Conservation (phyloP, 2,797 vertebrate species). For the Girardinus metallicus region DNA sequence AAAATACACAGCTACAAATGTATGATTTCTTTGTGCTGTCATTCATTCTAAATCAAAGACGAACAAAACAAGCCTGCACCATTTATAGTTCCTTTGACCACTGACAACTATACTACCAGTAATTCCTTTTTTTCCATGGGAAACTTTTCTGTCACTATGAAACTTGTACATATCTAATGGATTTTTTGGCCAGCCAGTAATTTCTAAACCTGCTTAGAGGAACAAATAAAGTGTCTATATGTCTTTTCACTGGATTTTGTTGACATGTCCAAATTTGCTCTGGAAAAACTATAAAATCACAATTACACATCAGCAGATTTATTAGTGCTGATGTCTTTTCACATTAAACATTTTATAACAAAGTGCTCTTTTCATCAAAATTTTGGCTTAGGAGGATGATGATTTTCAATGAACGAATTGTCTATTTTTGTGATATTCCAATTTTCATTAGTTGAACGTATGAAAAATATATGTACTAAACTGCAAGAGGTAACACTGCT, state of each 20-base stretch:
- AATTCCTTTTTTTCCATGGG: background rate
- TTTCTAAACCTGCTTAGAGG: background rate
- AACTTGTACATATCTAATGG: background rate
- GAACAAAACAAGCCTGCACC: background rate
- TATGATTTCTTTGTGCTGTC: background rate
- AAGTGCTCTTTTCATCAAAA: background rate
- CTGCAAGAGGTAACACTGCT: background rate
- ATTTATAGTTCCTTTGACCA: background rate
- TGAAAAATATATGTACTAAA: background rate
- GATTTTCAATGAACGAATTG: background rate
- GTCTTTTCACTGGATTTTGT: background rate
- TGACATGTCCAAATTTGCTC: background rate
- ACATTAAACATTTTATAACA: background rate
- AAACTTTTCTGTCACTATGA: background rate
- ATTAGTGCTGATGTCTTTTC: background rate
- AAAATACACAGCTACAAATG: background rate
- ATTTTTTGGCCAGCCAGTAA: background rate
- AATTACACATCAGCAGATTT: background rate
- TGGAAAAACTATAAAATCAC: background rate
- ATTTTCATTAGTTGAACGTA: background rate
- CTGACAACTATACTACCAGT: background rate
- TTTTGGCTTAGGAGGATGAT: background rate
- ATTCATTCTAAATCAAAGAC: background rate
- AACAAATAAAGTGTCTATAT: background rate
- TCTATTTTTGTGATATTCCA: background rate